Conservation (phyloP, 2,888 invertebrate species). For the Xylota sylvarum region DNA sequence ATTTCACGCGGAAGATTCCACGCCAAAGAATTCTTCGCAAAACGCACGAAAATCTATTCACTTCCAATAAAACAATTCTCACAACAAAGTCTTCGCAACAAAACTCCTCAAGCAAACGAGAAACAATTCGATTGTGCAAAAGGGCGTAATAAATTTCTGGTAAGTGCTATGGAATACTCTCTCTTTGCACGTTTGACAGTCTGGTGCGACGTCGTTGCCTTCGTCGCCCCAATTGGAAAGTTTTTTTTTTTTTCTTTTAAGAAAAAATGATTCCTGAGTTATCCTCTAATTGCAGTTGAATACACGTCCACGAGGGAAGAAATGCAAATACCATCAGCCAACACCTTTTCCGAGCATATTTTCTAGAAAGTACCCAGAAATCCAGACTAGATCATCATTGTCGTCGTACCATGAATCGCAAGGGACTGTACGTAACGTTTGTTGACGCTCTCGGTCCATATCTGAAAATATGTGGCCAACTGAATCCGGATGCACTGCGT, state of each 20-base stretch:
- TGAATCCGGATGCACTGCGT: constrained; percentile 81
- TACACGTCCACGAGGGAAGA: constrained; percentile 66
- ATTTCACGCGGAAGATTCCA: constrained; percentile 49
- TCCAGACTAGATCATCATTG: background rate
- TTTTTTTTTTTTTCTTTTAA: background rate
- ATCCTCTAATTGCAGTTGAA: constrained; percentile 46
- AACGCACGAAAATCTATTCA: constrained; percentile 27
- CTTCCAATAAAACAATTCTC: constrained; percentile 25
- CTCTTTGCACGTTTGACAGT: constrained; percentile 52
- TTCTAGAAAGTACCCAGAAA: constrained; percentile 41
- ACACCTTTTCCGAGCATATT: constrained; percentile 21
- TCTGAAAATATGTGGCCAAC: constrained; percentile 90
- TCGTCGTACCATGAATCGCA: constrained; percentile 49
- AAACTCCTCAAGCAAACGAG: constrained; percentile 39
- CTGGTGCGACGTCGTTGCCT: constrained; percentile 27
- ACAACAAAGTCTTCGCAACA: constrained; percentile 21
- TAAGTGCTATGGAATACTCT: constrained; percentile 57
- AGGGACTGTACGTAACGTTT: constrained; percentile 87
- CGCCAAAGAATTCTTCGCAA: constrained; percentile 37
- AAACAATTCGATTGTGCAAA: constrained; percentile 68
- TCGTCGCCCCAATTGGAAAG: constrained; percentile 28
- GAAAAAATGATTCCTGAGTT: background rate
- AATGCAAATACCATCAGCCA: constrained; percentile 65
- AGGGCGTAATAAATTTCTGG: constrained; percentile 73
- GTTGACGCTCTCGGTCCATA: constrained; percentile 89